Evolutionary conservation across 2,797 vertebrate genomes (phyloP).

Genomic region (Leucoraja ocellata): DNA sequence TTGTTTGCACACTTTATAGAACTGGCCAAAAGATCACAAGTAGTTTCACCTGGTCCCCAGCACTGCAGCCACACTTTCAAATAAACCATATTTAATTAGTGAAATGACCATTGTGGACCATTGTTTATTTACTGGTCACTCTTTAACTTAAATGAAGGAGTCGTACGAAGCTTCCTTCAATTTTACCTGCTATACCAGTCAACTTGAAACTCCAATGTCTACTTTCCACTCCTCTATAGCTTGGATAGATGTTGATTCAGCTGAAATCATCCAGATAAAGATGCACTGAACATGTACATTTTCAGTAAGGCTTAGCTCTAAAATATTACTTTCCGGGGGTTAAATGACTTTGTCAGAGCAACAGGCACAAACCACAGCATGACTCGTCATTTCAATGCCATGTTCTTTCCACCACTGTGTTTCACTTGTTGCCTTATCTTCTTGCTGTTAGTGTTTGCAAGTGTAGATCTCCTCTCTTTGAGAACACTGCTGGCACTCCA

Average conservation of each 20-base stretch:
- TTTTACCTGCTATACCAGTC: not conserved
- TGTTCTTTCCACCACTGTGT: not conserved
- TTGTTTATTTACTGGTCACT: constrained; percentile 31
- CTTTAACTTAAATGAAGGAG: constrained; percentile 29
- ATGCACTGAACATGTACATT: not conserved
- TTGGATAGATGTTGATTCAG: constrained; percentile 1
- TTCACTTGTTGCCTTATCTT: not conserved
- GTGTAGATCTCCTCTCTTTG: constrained; percentile 90
- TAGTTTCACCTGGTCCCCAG: not conserved
- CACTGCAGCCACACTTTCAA: constrained; percentile 10
- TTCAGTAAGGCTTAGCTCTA: not conserved
- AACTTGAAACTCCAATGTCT: not conserved
- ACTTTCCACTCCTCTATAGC: not conserved
- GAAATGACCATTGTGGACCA: constrained; percentile 22
- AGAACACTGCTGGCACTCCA: constrained; percentile 91
- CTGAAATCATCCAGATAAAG: not conserved
- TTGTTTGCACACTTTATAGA: constrained; percentile 24
- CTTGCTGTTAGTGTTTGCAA: constrained; percentile 69
- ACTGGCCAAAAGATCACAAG: constrained; percentile 20
- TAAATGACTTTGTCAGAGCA: not conserved
- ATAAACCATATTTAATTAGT: constrained; percentile 15
- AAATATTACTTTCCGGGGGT: not conserved
- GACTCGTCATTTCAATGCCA: not conserved
- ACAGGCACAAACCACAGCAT: not conserved
- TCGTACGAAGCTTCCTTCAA: not conserved